phyloP scores from a whole-genome alignment of 1,140 invertebrate species.

The Littorina saxatilis region DNA sequence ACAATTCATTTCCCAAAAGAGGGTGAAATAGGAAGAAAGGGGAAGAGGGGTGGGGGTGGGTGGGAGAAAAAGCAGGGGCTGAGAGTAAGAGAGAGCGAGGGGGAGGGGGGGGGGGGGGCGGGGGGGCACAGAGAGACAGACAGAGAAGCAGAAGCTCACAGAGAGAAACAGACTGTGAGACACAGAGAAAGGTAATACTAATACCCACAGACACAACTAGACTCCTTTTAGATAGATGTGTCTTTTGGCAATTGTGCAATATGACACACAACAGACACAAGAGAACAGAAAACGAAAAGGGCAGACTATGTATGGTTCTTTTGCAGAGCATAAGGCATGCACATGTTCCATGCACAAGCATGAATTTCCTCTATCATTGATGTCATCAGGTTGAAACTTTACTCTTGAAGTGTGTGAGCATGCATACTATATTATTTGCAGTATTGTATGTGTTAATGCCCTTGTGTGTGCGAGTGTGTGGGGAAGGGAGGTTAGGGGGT shows the following conservation, averaged over 20 bases:
- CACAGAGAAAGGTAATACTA: not conserved
- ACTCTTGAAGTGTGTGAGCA: too few relatives aligned
- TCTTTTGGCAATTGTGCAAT: not conserved
- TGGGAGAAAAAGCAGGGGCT: not conserved
- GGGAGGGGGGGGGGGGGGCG: not conserved
- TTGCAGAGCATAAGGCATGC: too few relatives aligned
- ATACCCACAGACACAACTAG: not conserved
- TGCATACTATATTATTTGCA: too few relatives aligned
- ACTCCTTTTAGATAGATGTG: not conserved
- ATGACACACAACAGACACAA: not conserved
- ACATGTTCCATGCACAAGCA: too few relatives aligned
- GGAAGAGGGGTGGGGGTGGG: not conserved
- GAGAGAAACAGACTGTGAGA: not conserved
- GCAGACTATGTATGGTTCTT: too few relatives aligned
- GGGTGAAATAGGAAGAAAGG: not conserved
- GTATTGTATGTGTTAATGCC: not conserved
- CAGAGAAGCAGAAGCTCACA: too few relatives aligned
- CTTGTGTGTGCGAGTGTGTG: conserved; percentile 6
- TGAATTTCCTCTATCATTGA: too few relatives aligned
- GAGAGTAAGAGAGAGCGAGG: not conserved
- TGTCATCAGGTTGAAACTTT: too few relatives aligned
- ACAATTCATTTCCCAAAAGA: too few relatives aligned
- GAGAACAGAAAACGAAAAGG: too few relatives aligned
- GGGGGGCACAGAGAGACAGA: not conserved
- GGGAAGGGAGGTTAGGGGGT: too few relatives aligned